phyloP scores from a whole-genome alignment of 2,113 vertebrate species.

The Chitala chitala region DNA sequence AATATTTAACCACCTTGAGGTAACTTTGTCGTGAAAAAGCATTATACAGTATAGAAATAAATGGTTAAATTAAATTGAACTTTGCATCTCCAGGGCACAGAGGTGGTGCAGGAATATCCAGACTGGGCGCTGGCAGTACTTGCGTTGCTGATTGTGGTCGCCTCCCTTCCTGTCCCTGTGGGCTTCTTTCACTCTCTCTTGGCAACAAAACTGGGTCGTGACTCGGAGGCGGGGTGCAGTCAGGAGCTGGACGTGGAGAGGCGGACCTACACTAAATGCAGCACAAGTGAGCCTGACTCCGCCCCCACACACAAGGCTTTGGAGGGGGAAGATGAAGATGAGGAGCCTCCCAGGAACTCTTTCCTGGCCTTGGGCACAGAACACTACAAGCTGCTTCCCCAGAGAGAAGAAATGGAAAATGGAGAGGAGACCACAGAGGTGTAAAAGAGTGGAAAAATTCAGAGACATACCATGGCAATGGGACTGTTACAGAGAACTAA shows the following conservation, averaged over 20 bases:
- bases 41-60: no score
- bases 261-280: constrained; percentile 34
- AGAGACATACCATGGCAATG: no score
- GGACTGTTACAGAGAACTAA: no score
- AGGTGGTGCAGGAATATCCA: constrained; percentile 62
- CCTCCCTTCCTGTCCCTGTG: constrained; percentile 61
- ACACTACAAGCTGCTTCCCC: constrained; percentile 21
- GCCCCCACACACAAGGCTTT: constrained; percentile 30
- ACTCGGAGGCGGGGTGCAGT: not conserved
- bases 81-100: constrained; percentile 65
- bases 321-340: not conserved
- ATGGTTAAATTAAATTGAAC: no score
- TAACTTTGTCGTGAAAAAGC: no score
- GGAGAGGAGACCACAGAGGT: constrained; percentile 30
- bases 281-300: constrained; percentile 28
- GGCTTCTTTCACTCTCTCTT: constrained; percentile 46
- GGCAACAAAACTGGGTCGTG: constrained; percentile 21
- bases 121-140: constrained; percentile 66
- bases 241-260: not conserved
- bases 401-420: constrained; percentile 20
- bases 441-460: constrained; percentile 18
- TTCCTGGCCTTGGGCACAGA: not conserved
- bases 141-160: constrained; percentile 53
- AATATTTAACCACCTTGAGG: no score
- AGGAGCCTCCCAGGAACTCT: not conserved